Percentiles rank a stretch among this genome's conserved stretches.
These are phyloP conservation scores for Lamellibrachia columna DNA, from an alignment of 2,888 invertebrate genomes.

Conservation along the genomic window DNA sequence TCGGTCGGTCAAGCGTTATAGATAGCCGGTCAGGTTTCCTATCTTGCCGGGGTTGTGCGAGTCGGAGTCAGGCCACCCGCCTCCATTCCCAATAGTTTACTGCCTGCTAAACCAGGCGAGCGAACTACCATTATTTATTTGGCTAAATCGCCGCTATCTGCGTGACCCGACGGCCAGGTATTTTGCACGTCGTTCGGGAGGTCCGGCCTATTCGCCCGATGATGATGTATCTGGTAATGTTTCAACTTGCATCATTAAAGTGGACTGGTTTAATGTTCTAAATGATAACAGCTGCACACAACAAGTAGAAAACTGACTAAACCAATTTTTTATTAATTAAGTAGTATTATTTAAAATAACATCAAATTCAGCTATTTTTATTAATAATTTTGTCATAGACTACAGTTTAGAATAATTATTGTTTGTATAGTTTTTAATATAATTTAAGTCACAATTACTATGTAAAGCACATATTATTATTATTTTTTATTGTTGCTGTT, in stretches of 20 bases:
- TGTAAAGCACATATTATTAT: too few relatives aligned
- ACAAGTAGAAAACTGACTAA: background rate
- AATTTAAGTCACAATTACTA: too few relatives aligned
- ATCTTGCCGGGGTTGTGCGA: background rate
- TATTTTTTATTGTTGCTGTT: too few relatives aligned
- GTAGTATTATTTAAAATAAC: background rate
- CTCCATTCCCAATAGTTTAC: background rate
- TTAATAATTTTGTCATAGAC: too few relatives aligned
- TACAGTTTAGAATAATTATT: too few relatives aligned
- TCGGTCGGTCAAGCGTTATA: slow-evolving; percentile 6
- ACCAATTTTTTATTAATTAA: too few relatives aligned
- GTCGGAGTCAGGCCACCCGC: background rate
- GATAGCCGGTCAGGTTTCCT: slow-evolving; percentile 12
- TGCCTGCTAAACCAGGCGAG: background rate
- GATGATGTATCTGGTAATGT: background rate
- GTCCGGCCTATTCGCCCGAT: background rate
- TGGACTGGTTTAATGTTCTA: background rate
- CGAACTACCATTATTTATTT: background rate
- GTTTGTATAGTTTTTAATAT: too few relatives aligned
- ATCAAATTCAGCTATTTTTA: too few relatives aligned
- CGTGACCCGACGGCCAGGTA: background rate
- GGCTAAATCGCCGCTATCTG: slow-evolving; percentile 6
- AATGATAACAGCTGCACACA: background rate
- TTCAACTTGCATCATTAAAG: background rate
- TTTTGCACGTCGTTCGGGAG: background rate